These are phyloP conservation scores for Temnothorax nylanderi DNA, from an alignment of 1,140 invertebrate genomes.

Conservation along the genomic window DNA sequence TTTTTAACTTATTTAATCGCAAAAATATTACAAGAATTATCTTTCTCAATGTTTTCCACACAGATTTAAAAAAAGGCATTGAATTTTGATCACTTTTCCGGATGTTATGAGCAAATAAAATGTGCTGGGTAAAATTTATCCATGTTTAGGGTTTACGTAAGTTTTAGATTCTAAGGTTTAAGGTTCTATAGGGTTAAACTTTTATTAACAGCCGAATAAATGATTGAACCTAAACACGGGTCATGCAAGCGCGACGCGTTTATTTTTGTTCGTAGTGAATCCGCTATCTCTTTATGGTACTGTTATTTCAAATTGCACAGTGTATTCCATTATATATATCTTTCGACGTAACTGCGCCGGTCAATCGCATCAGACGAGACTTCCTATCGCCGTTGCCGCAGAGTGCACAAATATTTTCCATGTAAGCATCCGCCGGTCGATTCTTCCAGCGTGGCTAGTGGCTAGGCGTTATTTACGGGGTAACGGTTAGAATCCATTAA, in stretches of 20 bases:
- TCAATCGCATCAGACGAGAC: constrained; percentile 15
- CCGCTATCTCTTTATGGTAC: neutral
- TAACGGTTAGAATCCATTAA: constrained; percentile 22
- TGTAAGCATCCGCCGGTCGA: neutral
- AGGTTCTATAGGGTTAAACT: neutral
- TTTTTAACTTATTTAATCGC: too few species aligned
- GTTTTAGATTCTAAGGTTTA: too few species aligned
- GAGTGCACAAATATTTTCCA: constrained; percentile 41
- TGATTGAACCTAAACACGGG: neutral
- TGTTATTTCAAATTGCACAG: constrained; percentile 1
- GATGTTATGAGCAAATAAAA: too few species aligned
- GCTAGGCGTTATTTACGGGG: neutral
- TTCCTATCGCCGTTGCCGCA: neutral
- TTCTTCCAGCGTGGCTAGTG: neutral
- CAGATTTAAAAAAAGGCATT: too few species aligned
- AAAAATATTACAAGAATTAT: too few species aligned
- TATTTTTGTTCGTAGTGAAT: neutral
- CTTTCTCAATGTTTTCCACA: too few species aligned
- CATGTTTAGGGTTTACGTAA: too few species aligned
- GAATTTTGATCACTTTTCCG: too few species aligned
- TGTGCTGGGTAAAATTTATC: too few species aligned
- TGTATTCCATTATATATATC: neutral
- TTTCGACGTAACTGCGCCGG: neutral
- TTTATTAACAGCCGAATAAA: neutral
- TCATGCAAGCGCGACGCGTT: neutral